Evolutionary conservation across 2,888 invertebrate genomes (phyloP).

Genomic region (Synanthedon vespiformis): DNA sequence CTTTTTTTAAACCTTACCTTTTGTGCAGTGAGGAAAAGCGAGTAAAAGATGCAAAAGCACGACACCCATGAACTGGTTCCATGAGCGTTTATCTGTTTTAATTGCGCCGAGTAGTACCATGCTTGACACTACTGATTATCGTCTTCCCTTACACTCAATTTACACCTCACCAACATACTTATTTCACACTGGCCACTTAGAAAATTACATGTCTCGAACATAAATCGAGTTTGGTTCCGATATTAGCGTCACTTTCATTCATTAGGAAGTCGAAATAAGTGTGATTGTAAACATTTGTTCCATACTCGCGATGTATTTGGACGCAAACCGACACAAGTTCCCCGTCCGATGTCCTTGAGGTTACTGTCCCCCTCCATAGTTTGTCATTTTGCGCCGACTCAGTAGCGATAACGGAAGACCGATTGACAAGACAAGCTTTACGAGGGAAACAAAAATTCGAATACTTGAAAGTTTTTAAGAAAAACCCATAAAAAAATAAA

Average conservation of each 20-base stretch:
- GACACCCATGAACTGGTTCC: conserved; percentile 51
- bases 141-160: conserved; percentile 8
- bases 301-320: conserved; percentile 50
- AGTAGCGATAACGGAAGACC: conserved; percentile 21
- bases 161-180: conserved; percentile 1
- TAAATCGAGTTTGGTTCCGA: background rate
- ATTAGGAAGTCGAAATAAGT: conserved; percentile 1
- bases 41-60: conserved; percentile 55
- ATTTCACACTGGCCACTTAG: background rate
- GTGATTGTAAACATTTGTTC: conserved; percentile 18
- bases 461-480: too few relatives aligned
- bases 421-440: background rate
- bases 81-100: conserved; percentile 52
- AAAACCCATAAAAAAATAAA: too few relatives aligned
- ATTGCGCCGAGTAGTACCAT: conserved; percentile 51
- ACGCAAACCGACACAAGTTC: conserved; percentile 46
- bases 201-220: background rate
- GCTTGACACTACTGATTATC: conserved; percentile 49
- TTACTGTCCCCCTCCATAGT: conserved; percentile 57
- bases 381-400: conserved; percentile 67
- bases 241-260: background rate
- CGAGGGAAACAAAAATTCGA: background rate
- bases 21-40: conserved; percentile 30
- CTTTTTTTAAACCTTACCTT: conserved; percentile 33
- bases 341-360: conserved; percentile 39